Base-by-base conservation (phyloP, 2,113 vertebrate genomes). In the Dinomys branickii region DNA sequence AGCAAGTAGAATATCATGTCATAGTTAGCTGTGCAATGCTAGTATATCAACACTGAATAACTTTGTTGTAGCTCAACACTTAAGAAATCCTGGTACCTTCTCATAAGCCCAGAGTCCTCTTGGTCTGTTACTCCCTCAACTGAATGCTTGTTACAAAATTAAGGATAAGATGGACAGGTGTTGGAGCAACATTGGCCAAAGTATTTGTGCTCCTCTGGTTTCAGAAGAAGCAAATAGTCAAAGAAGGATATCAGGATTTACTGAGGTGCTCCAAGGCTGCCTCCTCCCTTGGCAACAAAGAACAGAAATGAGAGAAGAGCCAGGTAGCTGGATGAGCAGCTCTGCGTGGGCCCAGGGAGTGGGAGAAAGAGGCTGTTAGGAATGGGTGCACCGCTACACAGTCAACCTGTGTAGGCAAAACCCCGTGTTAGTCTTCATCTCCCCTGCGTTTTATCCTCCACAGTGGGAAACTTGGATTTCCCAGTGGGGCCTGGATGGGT, bases 41-140 rank as follows among this genome's bases (percentile, higher is more conserved):
- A 16, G 20, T 4, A 4, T 5, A 5, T 35, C 41, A 0, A 2
- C 61, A 12, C 3, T 22, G 7, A 17, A 35, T 20, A 61, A 41
- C 35, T 8, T 0, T 17, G 0, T 26, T 10, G 10, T 12, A 58
- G 7, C 61, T 26, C 20, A 33, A 63, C 38, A 80, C 59, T 58
- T 22, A 59, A 58, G 84, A 63, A 24, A 35, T 35, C 41, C 22
- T 38, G 67, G 35, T 85, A 10, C 65, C 50, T 71, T 97, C 33
- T 54, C 47, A 1, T 63, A 59, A 44, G 38, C 28, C 24, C n/a
- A 47, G 17, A 8, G 26, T n/a, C 33, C 4, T 73, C 61, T n/a
- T n/a, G 77, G 47, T 28, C 67, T 52, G 4, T 63, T 41, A 38
- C 38, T 50, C 38, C 73, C 47, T 91, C n/a, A 33, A 8, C 69